Percentiles rank a stretch among this genome's conserved stretches.
Conservation (phyloP, 2,113 vertebrate species). For the Motacilla tschutschensis region DNA sequence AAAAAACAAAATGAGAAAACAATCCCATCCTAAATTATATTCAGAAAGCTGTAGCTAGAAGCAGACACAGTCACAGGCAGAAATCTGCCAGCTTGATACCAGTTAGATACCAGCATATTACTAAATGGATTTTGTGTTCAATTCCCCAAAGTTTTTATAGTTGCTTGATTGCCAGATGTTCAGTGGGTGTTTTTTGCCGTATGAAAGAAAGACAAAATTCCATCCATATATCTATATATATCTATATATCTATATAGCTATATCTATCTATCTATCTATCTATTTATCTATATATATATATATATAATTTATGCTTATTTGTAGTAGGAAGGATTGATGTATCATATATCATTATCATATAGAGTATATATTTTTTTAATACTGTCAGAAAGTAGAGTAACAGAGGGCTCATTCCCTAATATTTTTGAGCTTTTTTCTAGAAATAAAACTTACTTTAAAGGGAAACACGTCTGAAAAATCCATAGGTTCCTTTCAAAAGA, state of each 20-base stretch:
- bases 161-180: neutral
- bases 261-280: too few species aligned
- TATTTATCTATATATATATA: too few species aligned
- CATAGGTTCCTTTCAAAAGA: neutral
- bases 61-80: neutral
- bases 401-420: neutral
- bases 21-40: neutral
- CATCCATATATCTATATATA: neutral
- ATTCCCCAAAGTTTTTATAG: neutral
- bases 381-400: neutral
- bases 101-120: neutral
- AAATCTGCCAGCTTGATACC: neutral
- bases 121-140: neutral
- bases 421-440: neutral
- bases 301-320: neutral
- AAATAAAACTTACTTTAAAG: neutral
- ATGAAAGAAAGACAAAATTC: neutral
- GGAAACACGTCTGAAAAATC: neutral
- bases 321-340: neutral
- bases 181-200: neutral
- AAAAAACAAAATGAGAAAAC: neutral
- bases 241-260: too few species aligned
- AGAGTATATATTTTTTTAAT: neutral
- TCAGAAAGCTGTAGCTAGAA: neutral
- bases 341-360: neutral